A percentile compares a stretch with the other conserved stretches of the same genome.
Evolutionary conservation across 2,113 vertebrate species (phyloP).

Genomic region (Notarius quadriscutis): DNA sequence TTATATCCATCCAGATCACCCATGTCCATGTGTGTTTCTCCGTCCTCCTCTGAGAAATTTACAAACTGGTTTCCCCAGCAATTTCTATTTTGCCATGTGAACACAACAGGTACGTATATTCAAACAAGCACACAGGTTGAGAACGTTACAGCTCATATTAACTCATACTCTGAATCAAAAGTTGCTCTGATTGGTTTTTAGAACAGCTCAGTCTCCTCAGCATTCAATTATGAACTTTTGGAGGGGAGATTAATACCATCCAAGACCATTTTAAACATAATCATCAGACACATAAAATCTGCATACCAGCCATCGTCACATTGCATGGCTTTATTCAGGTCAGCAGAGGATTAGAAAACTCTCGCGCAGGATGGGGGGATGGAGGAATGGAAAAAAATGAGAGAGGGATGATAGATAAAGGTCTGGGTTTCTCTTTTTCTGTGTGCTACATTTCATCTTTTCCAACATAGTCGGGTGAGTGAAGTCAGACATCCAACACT

Average conservation of each 20-base stretch:
- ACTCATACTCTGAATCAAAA: neutral
- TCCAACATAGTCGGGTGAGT: too few species aligned
- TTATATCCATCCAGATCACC: neutral
- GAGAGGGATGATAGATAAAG: neutral
- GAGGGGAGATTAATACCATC: neutral
- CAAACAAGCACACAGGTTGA: neutral
- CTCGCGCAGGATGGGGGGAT: constrained; percentile 39
- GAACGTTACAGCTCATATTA: neutral
- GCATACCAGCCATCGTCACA: constrained; percentile 20
- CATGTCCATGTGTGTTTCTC: neutral
- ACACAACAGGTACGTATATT: neutral
- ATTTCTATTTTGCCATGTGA: neutral
- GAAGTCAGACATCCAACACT: too few species aligned
- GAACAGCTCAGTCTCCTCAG: neutral
- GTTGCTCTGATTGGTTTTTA: neutral
- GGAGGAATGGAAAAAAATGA: constrained; percentile 2
- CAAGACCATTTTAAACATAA: neutral
- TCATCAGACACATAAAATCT: neutral
- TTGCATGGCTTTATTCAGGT: constrained; percentile 63
- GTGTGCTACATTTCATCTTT: neutral
- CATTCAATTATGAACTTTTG: neutral
- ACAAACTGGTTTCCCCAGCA: neutral
- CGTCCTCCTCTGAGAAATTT: neutral
- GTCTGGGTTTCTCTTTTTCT: neutral
- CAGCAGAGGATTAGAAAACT: constrained; percentile 66